Evolutionary conservation across 2,797 vertebrate genomes (phyloP), one percentile per base, ranked within the genome.

Genomic region (Lutjanus argentimaculatus): DNA sequence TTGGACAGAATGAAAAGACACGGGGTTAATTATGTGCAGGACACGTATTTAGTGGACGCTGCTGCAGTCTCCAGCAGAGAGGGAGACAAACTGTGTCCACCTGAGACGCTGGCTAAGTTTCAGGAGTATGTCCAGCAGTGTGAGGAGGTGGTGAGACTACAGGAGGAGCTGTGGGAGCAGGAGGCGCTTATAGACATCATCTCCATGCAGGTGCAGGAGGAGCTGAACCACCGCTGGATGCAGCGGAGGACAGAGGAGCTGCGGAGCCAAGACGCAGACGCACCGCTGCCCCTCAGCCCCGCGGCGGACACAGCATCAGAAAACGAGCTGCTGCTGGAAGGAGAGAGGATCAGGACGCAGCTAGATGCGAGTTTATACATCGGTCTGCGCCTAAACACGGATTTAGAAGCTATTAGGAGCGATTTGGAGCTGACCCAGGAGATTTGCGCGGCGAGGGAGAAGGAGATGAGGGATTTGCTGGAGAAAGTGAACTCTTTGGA

Each of bases 1-100:
- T 86, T 95, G 55, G 97, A 98, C 90, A 95, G 98, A 75, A 96
- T 98, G 83, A 95, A 95, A 86, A 93, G 93, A 22, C 97, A 98
- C 72, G 98, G 98, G 8, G 92, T 96, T 19, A 98, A 99, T 90
- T 99, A 99, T 67, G 97, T 99, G 69, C 98, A 99, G 91, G 97
- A 99, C 92, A 98, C 97, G 0, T 99, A 99, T 91, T 78, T 98
- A 87, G 92, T 95, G 49, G 97, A 95, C 0, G 82, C 86, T 3
- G 91, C 94, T 51, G 46, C 70, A 0, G 56, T 36, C 21, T 25
- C 79, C 22, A 15, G 69, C n/a, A 61, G 46, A 8, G 88, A 81
- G 17, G 63, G 40, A 19, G 85, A 81, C 45, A 19, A 40, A 0
- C 53, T 45, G 45, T 40, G 71, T 46, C 72, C 89, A 0, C 52